Base-by-base conservation (phyloP, 1,140 invertebrate species). In the Drosophila lacteicornis region DNA sequence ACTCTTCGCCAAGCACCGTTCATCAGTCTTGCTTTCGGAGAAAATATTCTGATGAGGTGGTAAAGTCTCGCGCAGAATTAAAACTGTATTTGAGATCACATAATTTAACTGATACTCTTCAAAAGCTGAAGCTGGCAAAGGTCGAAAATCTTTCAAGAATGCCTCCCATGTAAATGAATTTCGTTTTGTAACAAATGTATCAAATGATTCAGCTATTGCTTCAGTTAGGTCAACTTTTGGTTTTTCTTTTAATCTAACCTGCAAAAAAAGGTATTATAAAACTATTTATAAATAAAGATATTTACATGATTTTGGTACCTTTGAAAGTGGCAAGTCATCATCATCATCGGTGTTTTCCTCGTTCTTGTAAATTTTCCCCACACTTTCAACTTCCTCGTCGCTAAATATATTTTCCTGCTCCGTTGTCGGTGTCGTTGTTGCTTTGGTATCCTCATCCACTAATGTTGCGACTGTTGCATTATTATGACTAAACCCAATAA, bases 291-390 rank as follows among this genome's bases (percentile, higher is more conserved):
- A 17, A 25, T 55, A 46, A 25, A 40, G 1, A 1, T 15, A 43
- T 19, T 62, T 43, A 43, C 12, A 50, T 19, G 7, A 49, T 33
- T 38, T 19, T 51, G 55, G 93, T 22, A 96, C 95, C 91, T 96
- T 95, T 59, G 96, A 95, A 38, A 97, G 91, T 40, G 96, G 96
- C 65, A 97, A 94, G 91, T 98, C 97, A 82, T 98, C 97, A 91
- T 98, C 97, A 87, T 98, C 97, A 30, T 97, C 97, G 71, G 96
- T 96, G 77, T 92, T 83, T 63, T 96, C 96, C 70, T 96, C 95
- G 49, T 94, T 93, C 57, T 93, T 93, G 51, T 93, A 93, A 38
- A 66, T 92, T 87, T 93, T 94, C 15, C 93, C 79, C 22, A 94
- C 78, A 53, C 62, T 75, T 36, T 97, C 96, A 49, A 96, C 95